A percentile compares a stretch with the other conserved stretches of the same genome.
phyloP scores from a whole-genome alignment of 1,140 invertebrate species.

The Limonius californicus region DNA sequence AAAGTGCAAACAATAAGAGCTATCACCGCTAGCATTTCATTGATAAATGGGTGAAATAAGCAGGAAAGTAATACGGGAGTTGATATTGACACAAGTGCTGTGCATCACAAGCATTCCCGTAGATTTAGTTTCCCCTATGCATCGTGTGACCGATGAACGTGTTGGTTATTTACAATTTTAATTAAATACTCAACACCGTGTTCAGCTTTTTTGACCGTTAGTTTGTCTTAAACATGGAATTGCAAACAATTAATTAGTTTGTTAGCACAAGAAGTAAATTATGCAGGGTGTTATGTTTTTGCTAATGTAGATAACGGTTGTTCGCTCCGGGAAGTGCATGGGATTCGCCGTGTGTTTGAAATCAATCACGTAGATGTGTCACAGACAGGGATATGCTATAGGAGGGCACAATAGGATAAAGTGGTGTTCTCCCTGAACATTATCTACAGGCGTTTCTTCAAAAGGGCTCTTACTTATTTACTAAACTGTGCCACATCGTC shows the following conservation, averaged over 20 bases:
- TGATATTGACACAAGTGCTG: constrained; percentile 1
- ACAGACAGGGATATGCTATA: constrained; percentile 19
- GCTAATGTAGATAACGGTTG: neutral
- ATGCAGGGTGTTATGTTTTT: neutral
- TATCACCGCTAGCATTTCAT: constrained; percentile 3
- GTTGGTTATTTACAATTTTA: no score
- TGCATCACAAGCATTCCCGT: neutral
- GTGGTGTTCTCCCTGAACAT: constrained; percentile 7
- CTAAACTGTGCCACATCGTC: no score
- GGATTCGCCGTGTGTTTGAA: constrained; percentile 22
- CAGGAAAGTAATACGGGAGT: neutral
- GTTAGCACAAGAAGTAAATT: no score
- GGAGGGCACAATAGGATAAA: constrained; percentile 20
- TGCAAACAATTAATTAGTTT: no score
- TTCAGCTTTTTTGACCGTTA: no score
- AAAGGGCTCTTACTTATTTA: constrained; percentile 1
- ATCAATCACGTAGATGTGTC: constrained; percentile 23
- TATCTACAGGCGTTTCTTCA: constrained; percentile 7
- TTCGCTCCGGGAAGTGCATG: constrained; percentile 17
- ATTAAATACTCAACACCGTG: no score
- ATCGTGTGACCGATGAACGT: no score
- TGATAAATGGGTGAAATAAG: constrained; percentile 7
- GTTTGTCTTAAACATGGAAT: no score
- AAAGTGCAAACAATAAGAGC: neutral
- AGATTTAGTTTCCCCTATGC: no score